A percentile compares a stretch with the other conserved stretches of the same genome.
Evolutionary conservation across 2,113 vertebrate genomes (phyloP).

Genomic region (Xiphophorus hellerii): DNA sequence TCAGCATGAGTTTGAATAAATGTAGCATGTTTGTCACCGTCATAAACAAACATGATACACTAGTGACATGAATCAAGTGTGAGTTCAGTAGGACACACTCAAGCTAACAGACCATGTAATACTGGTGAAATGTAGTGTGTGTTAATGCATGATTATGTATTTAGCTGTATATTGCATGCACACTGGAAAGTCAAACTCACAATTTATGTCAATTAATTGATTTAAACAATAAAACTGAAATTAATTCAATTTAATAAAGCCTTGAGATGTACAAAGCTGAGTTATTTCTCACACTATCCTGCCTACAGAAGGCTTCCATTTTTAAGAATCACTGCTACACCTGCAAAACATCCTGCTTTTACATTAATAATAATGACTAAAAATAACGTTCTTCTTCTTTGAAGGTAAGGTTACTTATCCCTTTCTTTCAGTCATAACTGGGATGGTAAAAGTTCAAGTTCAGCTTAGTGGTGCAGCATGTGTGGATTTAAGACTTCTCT

Average conservation of each 20-base stretch:
- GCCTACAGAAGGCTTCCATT: neutral
- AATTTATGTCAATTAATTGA: too few species aligned
- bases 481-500: neutral
- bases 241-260: neutral
- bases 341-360: neutral
- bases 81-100: too few species aligned
- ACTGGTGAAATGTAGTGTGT: too few species aligned
- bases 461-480: neutral
- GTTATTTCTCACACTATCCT: neutral
- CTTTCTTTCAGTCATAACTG: neutral
- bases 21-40: too few species aligned
- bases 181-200: too few species aligned
- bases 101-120: too few species aligned
- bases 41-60: too few species aligned
- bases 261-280: neutral
- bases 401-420: neutral
- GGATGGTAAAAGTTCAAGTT: slow-evolving; percentile 11
- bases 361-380: slow-evolving; percentile 4
- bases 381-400: slow-evolving; percentile 21
- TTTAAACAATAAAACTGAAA: neutral
- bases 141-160: too few species aligned
- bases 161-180: too few species aligned
- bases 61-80: too few species aligned
- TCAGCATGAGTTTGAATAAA: too few species aligned
- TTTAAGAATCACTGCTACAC: neutral